These are phyloP conservation scores for Ametastegia equiseti DNA, from an alignment of 2,888 invertebrate species.

Conservation along the genomic window DNA sequence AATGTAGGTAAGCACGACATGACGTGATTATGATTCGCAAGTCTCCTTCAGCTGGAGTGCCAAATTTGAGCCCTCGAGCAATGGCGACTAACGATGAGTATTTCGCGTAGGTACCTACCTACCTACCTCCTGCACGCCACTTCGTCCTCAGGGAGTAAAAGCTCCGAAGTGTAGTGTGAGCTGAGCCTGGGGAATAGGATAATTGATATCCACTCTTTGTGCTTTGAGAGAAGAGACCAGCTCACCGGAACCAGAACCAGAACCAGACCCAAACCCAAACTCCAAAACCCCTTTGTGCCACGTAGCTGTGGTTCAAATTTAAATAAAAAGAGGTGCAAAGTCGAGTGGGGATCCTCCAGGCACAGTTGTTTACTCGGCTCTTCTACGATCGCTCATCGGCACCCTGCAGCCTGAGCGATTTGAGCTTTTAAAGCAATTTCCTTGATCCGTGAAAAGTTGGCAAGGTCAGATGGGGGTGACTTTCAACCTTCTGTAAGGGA, in stretches of 20 bases:
- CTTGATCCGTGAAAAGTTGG: not conserved
- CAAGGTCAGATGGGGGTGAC: constrained; percentile 6
- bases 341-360: not conserved
- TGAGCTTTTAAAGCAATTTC: not conserved
- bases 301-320: constrained; percentile 8
- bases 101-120: not conserved
- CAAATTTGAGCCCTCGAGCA: not conserved
- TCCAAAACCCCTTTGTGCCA: not conserved
- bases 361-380: constrained; percentile 16
- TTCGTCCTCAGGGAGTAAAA: not conserved
- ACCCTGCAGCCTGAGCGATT: not conserved
- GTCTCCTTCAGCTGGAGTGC: not conserved
- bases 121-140: not conserved
- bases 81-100: not conserved
- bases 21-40: not conserved
- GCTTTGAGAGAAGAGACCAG: not conserved
- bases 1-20: not conserved
- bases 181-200: not conserved
- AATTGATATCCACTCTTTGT: constrained; percentile 29
- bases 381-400: constrained; percentile 8
- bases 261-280: no score
- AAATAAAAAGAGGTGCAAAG: constrained; percentile 11
- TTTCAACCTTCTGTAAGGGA: not conserved
- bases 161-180: not conserved
- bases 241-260: no score